Base-by-base conservation (phyloP, 2,113 vertebrate genomes). In the Pundamilia nyererei region DNA sequence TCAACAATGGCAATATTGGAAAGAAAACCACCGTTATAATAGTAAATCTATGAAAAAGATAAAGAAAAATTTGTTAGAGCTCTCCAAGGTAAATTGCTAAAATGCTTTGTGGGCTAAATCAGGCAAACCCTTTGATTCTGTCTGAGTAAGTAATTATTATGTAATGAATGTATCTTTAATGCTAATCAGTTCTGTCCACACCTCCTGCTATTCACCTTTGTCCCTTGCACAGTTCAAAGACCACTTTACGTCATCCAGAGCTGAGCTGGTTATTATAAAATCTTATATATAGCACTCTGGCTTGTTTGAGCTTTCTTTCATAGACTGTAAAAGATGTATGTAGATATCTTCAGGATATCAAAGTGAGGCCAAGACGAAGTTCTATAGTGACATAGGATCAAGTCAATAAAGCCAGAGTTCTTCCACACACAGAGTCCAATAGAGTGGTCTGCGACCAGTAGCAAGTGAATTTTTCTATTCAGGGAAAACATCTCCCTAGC, bases 361-460 rank as follows among this genome's bases (percentile, higher is more conserved):
- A 45, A 26, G 68, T 45, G 7, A 26, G 0, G 68, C 13, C 12
- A 45, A 72, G 21, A 0, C 3, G 0, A 45, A 45, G 13, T 26
- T 9, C n/a, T 35, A 68, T 0, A 68, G 62, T 68, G 35, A 68
- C 19, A 68, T 14, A 68, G 7, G 33, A 68, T 68, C 19, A 68
- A 68, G 62, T 68, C 62, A 68, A 68, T 21, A 68, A 68, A 38
- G 33, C 11, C 19, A 2, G 10, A 68, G 19, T 40, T 35, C 19
- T 65, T n/a, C 60, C 33, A 1, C 4, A 68, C 19, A 68, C 0
- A 38, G 58, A 62, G 31, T n/a, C 31, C 60, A 38, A 38, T n/a
- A 38, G 11, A 38, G 33, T 68, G 62, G 33, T 68, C 33, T 68
- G 19, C 33, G 1, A 40, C 62, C 19, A 68, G 8, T 15, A 42